Evolutionary conservation across 2,113 vertebrate species (phyloP).

Genomic region (Eidolon helvum): DNA sequence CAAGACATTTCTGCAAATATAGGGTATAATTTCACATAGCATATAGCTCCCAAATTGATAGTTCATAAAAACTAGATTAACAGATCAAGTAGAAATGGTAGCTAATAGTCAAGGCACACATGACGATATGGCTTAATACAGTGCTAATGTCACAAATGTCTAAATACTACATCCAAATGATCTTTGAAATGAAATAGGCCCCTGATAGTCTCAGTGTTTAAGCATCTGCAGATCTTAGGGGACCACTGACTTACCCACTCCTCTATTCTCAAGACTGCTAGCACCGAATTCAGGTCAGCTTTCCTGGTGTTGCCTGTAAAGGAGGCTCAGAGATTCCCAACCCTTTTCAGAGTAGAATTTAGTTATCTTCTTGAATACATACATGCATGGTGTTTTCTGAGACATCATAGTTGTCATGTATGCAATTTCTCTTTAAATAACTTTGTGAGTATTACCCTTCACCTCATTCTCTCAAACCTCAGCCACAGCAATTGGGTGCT

Average conservation of each 20-base stretch:
- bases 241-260: background rate
- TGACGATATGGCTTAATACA: background rate
- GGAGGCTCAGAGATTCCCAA: background rate
- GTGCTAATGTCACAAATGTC: background rate
- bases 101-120: background rate
- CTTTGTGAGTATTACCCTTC: background rate
- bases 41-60: background rate
- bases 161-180: background rate
- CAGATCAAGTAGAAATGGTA: background rate
- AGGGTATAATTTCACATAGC: background rate
- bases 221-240: background rate
- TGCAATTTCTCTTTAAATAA: background rate
- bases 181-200: background rate
- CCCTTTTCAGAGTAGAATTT: background rate
- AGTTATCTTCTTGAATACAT: background rate
- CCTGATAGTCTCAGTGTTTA: background rate
- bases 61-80: background rate
- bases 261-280: background rate
- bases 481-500: background rate
- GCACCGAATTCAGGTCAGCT: background rate
- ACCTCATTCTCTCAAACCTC: background rate
- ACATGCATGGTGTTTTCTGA: background rate
- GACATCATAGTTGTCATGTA: background rate
- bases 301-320: background rate
- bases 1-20: background rate